phyloP scores from a whole-genome alignment of 2,888 invertebrate genomes.

The Eulithis testata region DNA sequence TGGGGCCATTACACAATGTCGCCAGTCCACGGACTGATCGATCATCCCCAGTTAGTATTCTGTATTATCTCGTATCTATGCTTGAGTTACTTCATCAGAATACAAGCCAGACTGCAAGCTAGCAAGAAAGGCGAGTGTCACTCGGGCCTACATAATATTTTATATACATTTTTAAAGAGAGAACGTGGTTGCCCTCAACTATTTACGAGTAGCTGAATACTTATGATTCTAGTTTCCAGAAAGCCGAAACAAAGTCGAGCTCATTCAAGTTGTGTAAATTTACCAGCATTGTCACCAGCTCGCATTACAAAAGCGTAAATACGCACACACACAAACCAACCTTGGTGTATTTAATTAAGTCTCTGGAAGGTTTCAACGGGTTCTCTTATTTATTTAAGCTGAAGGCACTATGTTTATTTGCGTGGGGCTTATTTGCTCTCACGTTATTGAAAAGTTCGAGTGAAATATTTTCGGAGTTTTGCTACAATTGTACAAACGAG shows the following conservation, averaged over 20 bases:
- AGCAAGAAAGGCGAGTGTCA: no score
- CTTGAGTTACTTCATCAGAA: no score
- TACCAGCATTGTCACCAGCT: conserved; percentile 23
- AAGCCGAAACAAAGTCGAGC: conserved; percentile 20
- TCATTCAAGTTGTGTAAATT: conserved; percentile 19
- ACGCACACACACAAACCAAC: conserved; percentile 41
- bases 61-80: no score
- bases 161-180: background rate
- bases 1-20: no score
- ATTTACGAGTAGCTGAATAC: conserved; percentile 2
- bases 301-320: conserved; percentile 28
- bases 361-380: conserved; percentile 48
- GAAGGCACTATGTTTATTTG: conserved; percentile 54
- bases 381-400: conserved; percentile 56
- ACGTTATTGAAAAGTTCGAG: conserved; percentile 53
- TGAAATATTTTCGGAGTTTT: conserved; percentile 41
- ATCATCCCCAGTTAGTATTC: no score
- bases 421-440: conserved; percentile 51
- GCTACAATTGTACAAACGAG: conserved; percentile 34
- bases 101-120: no score
- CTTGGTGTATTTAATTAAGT: conserved; percentile 57
- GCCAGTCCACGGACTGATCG: no score
- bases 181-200: background rate
- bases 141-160: background rate
- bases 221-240: conserved; percentile 6